Percentiles rank a stretch among this genome's conserved stretches.
Conservation (phyloP, 2,888 invertebrate species). For the Agrilus mali region DNA sequence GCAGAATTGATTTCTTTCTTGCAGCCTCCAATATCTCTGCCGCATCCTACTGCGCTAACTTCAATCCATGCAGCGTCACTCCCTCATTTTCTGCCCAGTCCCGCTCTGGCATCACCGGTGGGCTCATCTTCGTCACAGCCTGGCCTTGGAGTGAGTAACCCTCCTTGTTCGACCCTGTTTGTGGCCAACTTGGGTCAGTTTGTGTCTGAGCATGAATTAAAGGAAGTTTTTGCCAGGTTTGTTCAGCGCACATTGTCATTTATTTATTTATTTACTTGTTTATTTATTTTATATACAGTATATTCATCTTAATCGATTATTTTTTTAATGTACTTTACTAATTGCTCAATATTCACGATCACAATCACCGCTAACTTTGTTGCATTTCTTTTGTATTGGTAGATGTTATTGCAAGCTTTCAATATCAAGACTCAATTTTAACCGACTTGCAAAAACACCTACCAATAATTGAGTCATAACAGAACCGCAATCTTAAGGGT, state of each 20-base stretch:
- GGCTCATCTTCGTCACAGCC: slow-evolving; percentile 62
- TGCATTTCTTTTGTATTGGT: no score
- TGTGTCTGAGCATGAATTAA: slow-evolving; percentile 95
- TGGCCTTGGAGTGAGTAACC: slow-evolving; percentile 59
- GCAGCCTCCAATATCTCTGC: slow-evolving; percentile 19
- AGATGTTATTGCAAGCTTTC: no score
- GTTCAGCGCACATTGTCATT: slow-evolving; percentile 1
- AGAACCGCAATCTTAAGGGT: no score
- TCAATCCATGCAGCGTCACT: slow-evolving; percentile 60
- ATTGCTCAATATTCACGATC: no score
- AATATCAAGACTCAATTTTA: no score
- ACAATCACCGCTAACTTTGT: no score
- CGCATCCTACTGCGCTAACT: slow-evolving; percentile 51
- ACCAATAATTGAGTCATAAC: no score
- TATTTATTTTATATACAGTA: no score
- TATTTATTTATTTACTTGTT: no score
- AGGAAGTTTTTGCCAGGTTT: slow-evolving; percentile 96
- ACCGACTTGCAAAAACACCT: no score
- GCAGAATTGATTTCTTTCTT: slow-evolving; percentile 6
- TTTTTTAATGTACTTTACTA: no score
- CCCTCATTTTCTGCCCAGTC: slow-evolving; percentile 85
- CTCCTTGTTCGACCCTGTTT: slow-evolving; percentile 94
- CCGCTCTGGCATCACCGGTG: slow-evolving; percentile 83
- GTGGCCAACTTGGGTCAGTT: slow-evolving; percentile 97
- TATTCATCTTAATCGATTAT: no score